phyloP scores from a whole-genome alignment of 64 coral and sea anemone species.

The Montipora efflorescens region DNA sequence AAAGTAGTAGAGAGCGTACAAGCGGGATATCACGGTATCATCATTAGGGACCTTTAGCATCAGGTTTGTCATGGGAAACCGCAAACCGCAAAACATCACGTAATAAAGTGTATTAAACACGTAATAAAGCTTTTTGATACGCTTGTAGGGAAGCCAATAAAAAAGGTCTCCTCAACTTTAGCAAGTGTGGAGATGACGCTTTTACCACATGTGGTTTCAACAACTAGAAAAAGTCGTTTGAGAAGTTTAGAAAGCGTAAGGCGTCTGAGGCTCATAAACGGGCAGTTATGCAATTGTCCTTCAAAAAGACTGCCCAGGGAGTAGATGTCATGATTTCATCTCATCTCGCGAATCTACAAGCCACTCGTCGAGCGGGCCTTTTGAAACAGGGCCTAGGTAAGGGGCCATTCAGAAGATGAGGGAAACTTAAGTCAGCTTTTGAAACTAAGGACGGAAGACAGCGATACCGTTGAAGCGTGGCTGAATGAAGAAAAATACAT shows the following conservation, averaged over 20 bases:
- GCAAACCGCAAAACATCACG: no score
- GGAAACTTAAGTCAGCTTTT: slow-evolving; percentile 61
- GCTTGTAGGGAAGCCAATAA: slow-evolving; percentile 23
- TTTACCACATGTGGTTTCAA: slow-evolving; percentile 33
- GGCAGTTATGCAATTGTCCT: slow-evolving; percentile 48
- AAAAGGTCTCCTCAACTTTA: slow-evolving; percentile 36
- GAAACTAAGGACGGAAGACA: slow-evolving; percentile 70
- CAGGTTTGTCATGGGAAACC: no score
- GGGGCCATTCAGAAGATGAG: slow-evolving; percentile 61
- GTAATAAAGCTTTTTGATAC: slow-evolving; percentile 49
- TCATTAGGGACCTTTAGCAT: no score
- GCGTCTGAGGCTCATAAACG: slow-evolving; percentile 56
- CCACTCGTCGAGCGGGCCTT: slow-evolving; percentile 44
- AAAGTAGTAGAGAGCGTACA: no score
- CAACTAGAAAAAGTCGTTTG: slow-evolving; percentile 49
- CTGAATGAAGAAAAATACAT: slow-evolving; percentile 54
- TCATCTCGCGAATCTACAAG: slow-evolving; percentile 49
- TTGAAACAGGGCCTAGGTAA: slow-evolving; percentile 15
- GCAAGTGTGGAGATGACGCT: slow-evolving; percentile 46
- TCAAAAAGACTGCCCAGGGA: slow-evolving; percentile 35
- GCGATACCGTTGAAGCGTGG: slow-evolving; percentile 44
- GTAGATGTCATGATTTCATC: slow-evolving; percentile 63
- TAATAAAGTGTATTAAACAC: slow-evolving; percentile 26
- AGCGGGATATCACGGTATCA: no score
- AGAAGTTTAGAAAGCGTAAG: slow-evolving; percentile 62